Evolutionary conservation across 2,797 vertebrate genomes (phyloP), one percentile per base, ranked within the genome.

Genomic region (Rhynchonycteris naso): DNA sequence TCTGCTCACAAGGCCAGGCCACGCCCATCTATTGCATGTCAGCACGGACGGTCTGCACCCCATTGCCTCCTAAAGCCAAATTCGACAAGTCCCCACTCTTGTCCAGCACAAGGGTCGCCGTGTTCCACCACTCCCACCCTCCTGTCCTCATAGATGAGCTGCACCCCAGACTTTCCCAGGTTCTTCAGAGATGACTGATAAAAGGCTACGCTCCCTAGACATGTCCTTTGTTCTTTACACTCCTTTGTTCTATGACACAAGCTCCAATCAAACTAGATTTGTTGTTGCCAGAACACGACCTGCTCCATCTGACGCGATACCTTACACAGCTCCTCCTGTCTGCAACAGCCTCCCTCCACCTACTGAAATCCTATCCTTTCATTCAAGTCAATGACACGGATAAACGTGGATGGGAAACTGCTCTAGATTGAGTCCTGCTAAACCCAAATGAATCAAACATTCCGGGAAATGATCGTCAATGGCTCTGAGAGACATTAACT

Each of bases 81-180:
- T 14, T 35, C 10, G 2, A 5, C 61, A 52, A 59, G 86, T 30
- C 28, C 50, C 38, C 5, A 2, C 14, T 66, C 50, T 35, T 21
- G 18, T 38, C 47, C 22, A 28, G n/a, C 21, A 65, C 19, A 69
- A 30, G 24, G 59, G 21, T 63, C 12, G 21, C 35, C 24, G 47
- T 0, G 21, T 9, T 4, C 63, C 0, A 7, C 2, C 22, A 12
- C 11, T 5, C 50, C 43, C 7, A 72, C 6, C 16, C 38, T 63
- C 26, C 63, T 19, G 13, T 56, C 69, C 21, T 19, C 11, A 1
- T 1, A 21, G 65, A 43, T 16, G 14, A 16, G 14, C 26, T 26
- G 11, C 3, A 6, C 76, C 92, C 72, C 28, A 33, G 33, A 38
- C 43, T 38, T 54, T 52, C 28, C 26, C 10, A 56, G 22, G 1